Conservation (phyloP, 2,113 vertebrate genomes). For the Lepisosteus oculatus region DNA sequence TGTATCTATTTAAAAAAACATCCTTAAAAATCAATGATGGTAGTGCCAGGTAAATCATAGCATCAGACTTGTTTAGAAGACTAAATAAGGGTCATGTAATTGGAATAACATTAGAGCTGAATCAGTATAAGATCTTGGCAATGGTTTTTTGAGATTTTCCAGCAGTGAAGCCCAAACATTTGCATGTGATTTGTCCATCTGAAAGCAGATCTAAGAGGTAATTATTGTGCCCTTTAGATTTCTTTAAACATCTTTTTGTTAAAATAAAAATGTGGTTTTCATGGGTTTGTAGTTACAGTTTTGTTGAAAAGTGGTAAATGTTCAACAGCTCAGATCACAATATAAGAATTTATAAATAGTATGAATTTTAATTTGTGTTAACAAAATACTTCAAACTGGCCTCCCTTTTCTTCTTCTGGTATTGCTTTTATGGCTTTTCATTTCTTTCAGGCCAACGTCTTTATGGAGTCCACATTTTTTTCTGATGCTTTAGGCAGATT, state of each 20-base stretch:
- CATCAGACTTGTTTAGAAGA: too few relatives aligned
- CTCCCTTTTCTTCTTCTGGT: background rate
- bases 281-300: background rate
- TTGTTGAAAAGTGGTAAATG: background rate
- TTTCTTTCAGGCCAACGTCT: too few relatives aligned
- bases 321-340: background rate
- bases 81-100: too few relatives aligned
- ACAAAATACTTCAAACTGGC: background rate
- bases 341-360: too few relatives aligned
- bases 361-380: too few relatives aligned
- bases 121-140: too few relatives aligned
- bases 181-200: slow-evolving; percentile 21
- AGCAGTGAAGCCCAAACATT: slow-evolving; percentile 14
- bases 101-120: too few relatives aligned
- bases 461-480: too few relatives aligned
- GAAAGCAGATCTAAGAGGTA: slow-evolving; percentile 4
- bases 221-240: slow-evolving; percentile 33
- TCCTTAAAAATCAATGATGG: too few relatives aligned
- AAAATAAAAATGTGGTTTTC: background rate
- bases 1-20: too few relatives aligned
- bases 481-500: slow-evolving; percentile 15
- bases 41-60: too few relatives aligned
- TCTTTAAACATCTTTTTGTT: background rate
- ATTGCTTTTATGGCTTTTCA: background rate
- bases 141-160: too few relatives aligned